phyloP scores from a whole-genome alignment of 2,888 invertebrate species.

The Phania funesta region DNA sequence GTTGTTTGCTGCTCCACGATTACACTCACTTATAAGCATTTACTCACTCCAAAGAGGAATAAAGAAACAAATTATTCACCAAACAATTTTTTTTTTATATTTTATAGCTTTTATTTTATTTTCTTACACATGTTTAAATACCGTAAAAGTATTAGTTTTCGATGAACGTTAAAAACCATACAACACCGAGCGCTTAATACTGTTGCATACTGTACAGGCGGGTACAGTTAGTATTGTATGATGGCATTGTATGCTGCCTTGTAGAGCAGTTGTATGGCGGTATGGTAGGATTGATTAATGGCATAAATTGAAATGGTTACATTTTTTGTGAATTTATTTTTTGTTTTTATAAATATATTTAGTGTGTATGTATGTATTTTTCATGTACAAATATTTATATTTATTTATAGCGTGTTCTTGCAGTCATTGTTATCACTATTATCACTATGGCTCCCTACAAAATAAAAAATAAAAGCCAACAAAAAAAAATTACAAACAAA shows the following conservation, averaged over 20 bases:
- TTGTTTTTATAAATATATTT: neutral
- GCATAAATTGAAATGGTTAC: constrained; percentile 59
- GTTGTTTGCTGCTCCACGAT: neutral
- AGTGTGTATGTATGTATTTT: neutral
- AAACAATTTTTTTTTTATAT: constrained; percentile 39
- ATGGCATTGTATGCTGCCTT: neutral
- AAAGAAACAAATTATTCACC: constrained; percentile 54
- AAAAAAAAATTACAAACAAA: constrained; percentile 69
- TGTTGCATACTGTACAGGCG: neutral
- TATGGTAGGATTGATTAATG: constrained; percentile 18
- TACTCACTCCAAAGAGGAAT: constrained; percentile 56
- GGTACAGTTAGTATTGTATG: constrained; percentile 8
- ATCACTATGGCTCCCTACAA: constrained; percentile 60
- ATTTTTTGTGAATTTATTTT: neutral
- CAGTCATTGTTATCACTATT: constrained; percentile 67
- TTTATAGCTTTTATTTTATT: neutral
- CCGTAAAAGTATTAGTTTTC: constrained; percentile 28
- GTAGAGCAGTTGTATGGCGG: neutral
- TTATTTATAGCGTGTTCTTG: constrained; percentile 53
- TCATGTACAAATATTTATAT: neutral
- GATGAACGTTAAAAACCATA: neutral
- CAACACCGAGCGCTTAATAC: neutral
- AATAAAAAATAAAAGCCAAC: constrained; percentile 53
- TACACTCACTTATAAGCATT: constrained; percentile 13
- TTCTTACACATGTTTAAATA: neutral